Evolutionary conservation across 2,113 vertebrate species (phyloP).

Genomic region (Pandion haliaetus): DNA sequence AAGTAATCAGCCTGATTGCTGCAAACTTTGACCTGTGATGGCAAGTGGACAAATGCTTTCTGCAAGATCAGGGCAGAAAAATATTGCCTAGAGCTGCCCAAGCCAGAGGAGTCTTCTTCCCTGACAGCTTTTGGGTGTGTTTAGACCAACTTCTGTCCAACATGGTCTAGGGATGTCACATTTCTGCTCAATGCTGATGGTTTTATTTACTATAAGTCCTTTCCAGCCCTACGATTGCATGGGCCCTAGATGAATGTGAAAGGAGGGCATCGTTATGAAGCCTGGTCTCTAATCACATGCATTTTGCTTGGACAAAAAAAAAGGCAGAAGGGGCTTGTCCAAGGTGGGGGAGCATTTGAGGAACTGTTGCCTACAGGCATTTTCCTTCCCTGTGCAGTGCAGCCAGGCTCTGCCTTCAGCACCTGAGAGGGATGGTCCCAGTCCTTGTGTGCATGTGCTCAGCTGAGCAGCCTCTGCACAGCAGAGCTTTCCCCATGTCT

Average conservation of each 20-base stretch:
- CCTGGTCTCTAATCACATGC: rapidly evolving
- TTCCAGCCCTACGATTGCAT: rapidly evolving
- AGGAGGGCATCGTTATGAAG: not conserved
- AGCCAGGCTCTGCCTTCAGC: not conserved
- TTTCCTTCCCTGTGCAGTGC: not conserved
- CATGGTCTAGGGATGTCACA: rapidly evolving
- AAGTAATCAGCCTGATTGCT: not conserved
- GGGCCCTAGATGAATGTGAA: not conserved
- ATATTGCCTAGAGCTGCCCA: not conserved
- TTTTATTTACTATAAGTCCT: not conserved
- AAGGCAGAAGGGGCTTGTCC: not conserved
- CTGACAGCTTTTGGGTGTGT: not conserved
- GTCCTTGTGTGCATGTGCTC: rapidly evolving
- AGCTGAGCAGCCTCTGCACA: not conserved
- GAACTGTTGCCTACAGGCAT: not conserved
- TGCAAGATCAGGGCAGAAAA: not conserved
- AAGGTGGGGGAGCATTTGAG: not conserved
- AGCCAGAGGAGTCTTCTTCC: not conserved
- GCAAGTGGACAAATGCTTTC: not conserved
- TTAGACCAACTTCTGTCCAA: not conserved
- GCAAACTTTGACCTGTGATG: not conserved
- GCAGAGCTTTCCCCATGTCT: not conserved
- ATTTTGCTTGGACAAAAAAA: not conserved
- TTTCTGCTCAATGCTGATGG: not conserved
- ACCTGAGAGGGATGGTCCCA: too few relatives aligned